Conservation (phyloP, 2,888 invertebrate species). For the Liodrosophila aerea region DNA sequence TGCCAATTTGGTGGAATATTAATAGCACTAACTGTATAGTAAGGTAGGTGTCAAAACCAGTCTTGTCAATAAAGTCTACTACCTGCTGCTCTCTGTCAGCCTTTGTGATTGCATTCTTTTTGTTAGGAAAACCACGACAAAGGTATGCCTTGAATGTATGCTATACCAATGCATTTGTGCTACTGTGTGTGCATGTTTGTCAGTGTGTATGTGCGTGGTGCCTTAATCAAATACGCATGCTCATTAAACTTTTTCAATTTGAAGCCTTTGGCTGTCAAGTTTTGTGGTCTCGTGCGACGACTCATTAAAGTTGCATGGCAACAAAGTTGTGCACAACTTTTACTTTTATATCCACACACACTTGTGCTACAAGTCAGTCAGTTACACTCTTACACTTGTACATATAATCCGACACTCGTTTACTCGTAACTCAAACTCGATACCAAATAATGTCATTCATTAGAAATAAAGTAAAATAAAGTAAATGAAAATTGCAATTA, state of each 20-base stretch:
- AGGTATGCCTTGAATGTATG: not conserved
- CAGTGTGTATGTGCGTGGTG: constrained; percentile 2
- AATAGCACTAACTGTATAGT: not conserved
- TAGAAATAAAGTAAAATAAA: too few species aligned
- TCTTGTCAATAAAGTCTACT: constrained; percentile 34
- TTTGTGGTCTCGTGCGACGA: constrained; percentile 55
- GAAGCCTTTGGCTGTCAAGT: constrained; percentile 66
- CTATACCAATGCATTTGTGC: not conserved
- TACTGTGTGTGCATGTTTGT: not conserved
- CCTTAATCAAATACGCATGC: constrained; percentile 67
- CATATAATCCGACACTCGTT: not conserved
- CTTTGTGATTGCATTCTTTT: constrained; percentile 40
- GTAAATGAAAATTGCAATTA: too few species aligned
- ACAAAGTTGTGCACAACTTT: constrained; percentile 64
- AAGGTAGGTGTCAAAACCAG: constrained; percentile 35
- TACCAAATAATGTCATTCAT: too few species aligned
- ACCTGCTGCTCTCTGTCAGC: constrained; percentile 14
- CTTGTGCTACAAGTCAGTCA: too few species aligned
- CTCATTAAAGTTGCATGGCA: constrained; percentile 74
- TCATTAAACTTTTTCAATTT: constrained; percentile 75
- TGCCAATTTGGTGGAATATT: constrained; percentile 3
- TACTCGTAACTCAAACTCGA: constrained; percentile 25
- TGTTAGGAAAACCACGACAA: constrained; percentile 17
- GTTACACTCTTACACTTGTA: constrained; percentile 19
- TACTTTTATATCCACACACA: constrained; percentile 25